Conservation (phyloP, 2,113 vertebrate species). For the Callospermophilus lateralis region DNA sequence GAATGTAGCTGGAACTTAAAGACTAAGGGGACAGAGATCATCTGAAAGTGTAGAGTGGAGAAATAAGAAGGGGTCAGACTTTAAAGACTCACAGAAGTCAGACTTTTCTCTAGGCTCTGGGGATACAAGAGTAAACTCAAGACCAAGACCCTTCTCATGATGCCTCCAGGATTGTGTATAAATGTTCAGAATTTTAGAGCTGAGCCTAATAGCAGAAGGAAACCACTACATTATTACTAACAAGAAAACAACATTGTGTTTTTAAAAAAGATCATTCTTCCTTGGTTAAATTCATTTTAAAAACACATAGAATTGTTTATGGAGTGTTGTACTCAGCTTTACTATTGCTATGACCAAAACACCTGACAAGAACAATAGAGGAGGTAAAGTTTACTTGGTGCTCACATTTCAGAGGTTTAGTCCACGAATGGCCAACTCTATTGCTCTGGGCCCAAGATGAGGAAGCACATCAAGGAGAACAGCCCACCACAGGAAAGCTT, state of each 20-base stretch:
- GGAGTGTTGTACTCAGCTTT: too few species aligned
- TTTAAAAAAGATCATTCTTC: background rate
- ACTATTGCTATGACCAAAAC: too few species aligned
- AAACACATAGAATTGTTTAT: background rate
- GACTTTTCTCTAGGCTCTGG: background rate
- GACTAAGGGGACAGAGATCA: background rate
- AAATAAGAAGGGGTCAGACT: background rate
- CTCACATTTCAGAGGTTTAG: too few species aligned
- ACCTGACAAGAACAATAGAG: too few species aligned
- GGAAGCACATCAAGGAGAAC: too few species aligned
- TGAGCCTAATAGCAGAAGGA: background rate
- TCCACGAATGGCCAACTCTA: too few species aligned
- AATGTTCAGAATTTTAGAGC: conserved; percentile 7
- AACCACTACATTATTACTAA: background rate
- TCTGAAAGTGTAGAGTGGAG: background rate
- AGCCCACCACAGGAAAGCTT: too few species aligned
- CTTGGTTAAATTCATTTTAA: conserved; percentile 29
- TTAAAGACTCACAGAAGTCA: background rate
- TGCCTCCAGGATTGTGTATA: background rate
- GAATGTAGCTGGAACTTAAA: background rate
- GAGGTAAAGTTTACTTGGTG: too few species aligned
- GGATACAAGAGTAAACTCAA: background rate
- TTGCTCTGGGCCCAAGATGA: too few species aligned
- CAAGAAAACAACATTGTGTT: background rate
- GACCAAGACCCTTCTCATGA: background rate